Evolutionary conservation across 1,140 invertebrate species (phyloP).

Genomic region (Magallana gigas): DNA sequence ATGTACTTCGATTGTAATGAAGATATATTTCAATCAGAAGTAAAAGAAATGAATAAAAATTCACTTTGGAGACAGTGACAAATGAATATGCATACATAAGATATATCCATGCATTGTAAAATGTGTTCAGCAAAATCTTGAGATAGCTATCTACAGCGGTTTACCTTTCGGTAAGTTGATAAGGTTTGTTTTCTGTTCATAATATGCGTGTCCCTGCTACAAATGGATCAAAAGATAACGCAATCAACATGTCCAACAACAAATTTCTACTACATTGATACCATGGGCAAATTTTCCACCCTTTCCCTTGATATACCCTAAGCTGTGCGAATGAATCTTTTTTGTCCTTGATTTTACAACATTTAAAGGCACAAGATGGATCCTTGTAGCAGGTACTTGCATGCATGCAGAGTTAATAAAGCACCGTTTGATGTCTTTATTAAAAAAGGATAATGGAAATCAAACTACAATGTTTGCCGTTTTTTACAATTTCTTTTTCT

Average conservation of each 20-base stretch:
- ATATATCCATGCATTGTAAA: background rate
- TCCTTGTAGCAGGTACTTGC: slow-evolving; percentile 20
- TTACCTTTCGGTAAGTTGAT: slow-evolving; percentile 33
- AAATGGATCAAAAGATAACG: slow-evolving; percentile 19
- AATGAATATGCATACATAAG: too few relatives aligned
- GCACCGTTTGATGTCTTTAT: background rate
- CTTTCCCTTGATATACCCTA: background rate
- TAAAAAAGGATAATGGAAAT: background rate
- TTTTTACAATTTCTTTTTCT: too few relatives aligned
- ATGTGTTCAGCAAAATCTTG: background rate
- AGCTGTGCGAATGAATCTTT: slow-evolving; percentile 10
- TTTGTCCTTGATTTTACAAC: slow-evolving; percentile 29
- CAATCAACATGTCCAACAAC: background rate
- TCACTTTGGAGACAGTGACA: too few relatives aligned
- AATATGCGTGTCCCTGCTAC: slow-evolving; percentile 31
- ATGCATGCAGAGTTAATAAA: slow-evolving; percentile 9
- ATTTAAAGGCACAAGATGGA: background rate
- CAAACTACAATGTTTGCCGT: too few relatives aligned
- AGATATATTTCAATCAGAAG: too few relatives aligned
- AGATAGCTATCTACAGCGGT: background rate
- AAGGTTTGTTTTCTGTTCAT: slow-evolving; percentile 38
- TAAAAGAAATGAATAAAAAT: too few relatives aligned
- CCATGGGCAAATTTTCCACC: slow-evolving; percentile 20
- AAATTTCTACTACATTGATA: slow-evolving; percentile 13
- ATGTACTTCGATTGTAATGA: too few relatives aligned